Conservation (phyloP, 2,888 invertebrate genomes). For the Cephus pygmeus region DNA sequence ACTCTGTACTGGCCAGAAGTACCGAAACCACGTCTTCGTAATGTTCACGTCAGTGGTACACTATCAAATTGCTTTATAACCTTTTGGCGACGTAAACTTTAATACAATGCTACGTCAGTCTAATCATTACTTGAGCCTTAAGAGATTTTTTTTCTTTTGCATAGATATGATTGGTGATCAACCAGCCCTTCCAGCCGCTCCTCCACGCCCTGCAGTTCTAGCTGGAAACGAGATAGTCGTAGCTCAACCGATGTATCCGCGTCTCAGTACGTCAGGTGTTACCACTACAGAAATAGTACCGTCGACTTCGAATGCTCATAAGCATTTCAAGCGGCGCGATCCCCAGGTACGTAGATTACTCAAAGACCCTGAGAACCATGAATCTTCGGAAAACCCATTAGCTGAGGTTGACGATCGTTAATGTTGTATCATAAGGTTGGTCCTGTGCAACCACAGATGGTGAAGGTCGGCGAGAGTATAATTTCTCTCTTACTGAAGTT, state of each 20-base stretch:
- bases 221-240: conserved; percentile 65
- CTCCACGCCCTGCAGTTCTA: conserved; percentile 60
- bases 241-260: conserved; percentile 45
- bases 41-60: not conserved
- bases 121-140: not conserved
- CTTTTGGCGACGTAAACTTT: not conserved
- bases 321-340: conserved; percentile 53
- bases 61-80: not conserved
- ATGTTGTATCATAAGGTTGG: conserved; percentile 29
- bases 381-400: not conserved
- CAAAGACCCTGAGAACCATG: not conserved
- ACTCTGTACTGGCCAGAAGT: not conserved
- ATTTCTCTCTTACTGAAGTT: conserved; percentile 89
- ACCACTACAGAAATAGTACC: conserved; percentile 57
- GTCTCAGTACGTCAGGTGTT: conserved; percentile 31
- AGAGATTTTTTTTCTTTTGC: not conserved
- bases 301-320: conserved; percentile 57
- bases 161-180: conserved; percentile 35
- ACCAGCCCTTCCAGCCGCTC: conserved; percentile 58
- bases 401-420: not conserved
- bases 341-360: conserved; percentile 42
- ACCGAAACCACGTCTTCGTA: not conserved
- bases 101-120: not conserved
- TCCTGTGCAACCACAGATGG: conserved; percentile 58
- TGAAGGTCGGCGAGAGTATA: conserved; percentile 86